phyloP scores from a whole-genome alignment of 2,797 vertebrate genomes.

The Acanthopagrus latus region DNA sequence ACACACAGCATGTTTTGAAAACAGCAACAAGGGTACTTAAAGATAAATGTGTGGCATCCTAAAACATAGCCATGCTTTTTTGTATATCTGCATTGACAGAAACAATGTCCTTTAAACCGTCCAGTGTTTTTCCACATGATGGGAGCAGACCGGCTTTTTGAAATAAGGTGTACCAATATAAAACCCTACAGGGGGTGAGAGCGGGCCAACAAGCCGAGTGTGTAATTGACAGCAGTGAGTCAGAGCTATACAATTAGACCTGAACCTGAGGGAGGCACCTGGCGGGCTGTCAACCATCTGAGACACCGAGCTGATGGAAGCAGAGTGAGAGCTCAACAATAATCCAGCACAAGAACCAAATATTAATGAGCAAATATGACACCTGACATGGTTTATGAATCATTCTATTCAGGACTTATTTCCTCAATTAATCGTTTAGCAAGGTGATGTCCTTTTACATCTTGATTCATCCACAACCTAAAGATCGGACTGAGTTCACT shows the following conservation, averaged over 20 bases:
- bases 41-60: too few species aligned
- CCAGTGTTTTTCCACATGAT: not conserved
- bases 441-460: too few species aligned
- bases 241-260: conserved; percentile 34
- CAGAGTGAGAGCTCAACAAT: not conserved
- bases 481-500: too few species aligned
- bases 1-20: too few species aligned
- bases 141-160: not conserved
- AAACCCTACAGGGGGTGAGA: not conserved
- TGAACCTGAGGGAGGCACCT: conserved; percentile 42
- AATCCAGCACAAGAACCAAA: not conserved
- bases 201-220: conserved; percentile 19
- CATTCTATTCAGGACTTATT: too few species aligned
- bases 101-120: not conserved
- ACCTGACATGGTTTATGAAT: not conserved
- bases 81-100: not conserved
- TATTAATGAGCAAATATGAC: not conserved
- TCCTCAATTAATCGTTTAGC: too few species aligned
- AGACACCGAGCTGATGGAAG: conserved; percentile 1
- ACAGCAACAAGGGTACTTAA: not conserved
- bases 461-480: too few species aligned
- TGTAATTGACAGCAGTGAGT: conserved; percentile 50
- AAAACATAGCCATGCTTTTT: too few species aligned
- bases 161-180: conserved; percentile 16
- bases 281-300: conserved; percentile 22